A percentile compares a stretch with the other conserved stretches of the same genome.
These are phyloP conservation scores for Phalacrocorax carbo DNA, from an alignment of 2,113 vertebrate species.

Conservation along the genomic window DNA sequence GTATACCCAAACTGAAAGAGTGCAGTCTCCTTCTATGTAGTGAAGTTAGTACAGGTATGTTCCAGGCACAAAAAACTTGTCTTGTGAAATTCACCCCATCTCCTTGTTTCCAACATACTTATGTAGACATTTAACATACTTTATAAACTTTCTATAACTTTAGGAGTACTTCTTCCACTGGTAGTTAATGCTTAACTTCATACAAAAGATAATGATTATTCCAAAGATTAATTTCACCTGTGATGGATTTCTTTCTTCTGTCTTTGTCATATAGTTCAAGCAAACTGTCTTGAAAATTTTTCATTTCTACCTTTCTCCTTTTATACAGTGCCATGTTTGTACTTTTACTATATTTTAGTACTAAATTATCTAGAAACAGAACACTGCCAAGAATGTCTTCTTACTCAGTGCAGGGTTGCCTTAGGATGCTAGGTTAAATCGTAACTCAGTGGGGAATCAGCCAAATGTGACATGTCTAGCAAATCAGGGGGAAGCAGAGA, in stretches of 20 bases:
- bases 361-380: not conserved
- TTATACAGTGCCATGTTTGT: not conserved
- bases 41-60: not conserved
- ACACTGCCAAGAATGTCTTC: not conserved
- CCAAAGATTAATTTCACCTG: not conserved
- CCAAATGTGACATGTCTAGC: not conserved
- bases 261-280: not conserved
- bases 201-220: not conserved
- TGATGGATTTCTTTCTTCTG: not conserved
- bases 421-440: not conserved
- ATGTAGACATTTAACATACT: not conserved
- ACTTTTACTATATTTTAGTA: not conserved
- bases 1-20: not conserved
- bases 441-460: not conserved
- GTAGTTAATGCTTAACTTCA: not conserved
- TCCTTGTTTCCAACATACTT: not conserved
- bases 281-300: not conserved
- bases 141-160: not conserved
- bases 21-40: not conserved
- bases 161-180: fast-evolving
- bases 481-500: not conserved
- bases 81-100: not conserved
- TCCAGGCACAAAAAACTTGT: not conserved
- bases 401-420: not conserved
- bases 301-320: not conserved